Evolutionary conservation across 2,113 vertebrate species (phyloP), one percentile per base, ranked within the genome.

Genomic region (Muscicapa adusta): DNA sequence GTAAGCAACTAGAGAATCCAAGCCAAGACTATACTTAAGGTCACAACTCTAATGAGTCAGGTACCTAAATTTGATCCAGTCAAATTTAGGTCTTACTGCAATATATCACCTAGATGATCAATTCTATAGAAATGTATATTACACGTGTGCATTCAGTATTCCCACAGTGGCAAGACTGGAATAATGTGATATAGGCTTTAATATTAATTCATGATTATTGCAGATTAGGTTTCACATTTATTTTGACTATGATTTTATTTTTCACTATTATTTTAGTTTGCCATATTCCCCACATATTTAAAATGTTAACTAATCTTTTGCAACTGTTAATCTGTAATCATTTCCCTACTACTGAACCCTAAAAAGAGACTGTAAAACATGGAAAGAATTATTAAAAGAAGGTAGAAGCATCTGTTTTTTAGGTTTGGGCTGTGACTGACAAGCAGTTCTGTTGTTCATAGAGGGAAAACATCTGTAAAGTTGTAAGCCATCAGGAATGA

Each of bases 401-500:
- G 81, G 43, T 65, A 82, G 29, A 33, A 42, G 12, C 0, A 0
- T 70, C 43, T 83, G 47, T 2, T 48, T 86, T 75, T 91, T 70
- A 65, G 48, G 18, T 70, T 29, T 88, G 43, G 56, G 56, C 67
- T 80, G 65, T 93, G 92, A 95, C 47, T 94, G 96, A 94, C 76
- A 91, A 77, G 78, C 0, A 0, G 16, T 56, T 85, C 82, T 94
- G 91, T 58, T 93, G 75, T 85, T 95, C 79, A 57, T 92, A 92
- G 92, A 95, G 45, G 54, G 72, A 93, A 75, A 91, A 93, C 83
- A 84, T 89, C 79, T 92, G 89, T 95, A 93, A 95, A 92, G 77
- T 92, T 96, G 95, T 95, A 96, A 97, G 65, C 50, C 67, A 56
- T 71, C 63, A 94, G 83, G 92, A 88, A 93, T 70, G 90, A 97